A percentile compares a stretch with the other conserved stretches of the same genome.
These are phyloP conservation scores for Lepidostoma basale DNA, from an alignment of 1,140 invertebrate genomes.

Conservation along the genomic window DNA sequence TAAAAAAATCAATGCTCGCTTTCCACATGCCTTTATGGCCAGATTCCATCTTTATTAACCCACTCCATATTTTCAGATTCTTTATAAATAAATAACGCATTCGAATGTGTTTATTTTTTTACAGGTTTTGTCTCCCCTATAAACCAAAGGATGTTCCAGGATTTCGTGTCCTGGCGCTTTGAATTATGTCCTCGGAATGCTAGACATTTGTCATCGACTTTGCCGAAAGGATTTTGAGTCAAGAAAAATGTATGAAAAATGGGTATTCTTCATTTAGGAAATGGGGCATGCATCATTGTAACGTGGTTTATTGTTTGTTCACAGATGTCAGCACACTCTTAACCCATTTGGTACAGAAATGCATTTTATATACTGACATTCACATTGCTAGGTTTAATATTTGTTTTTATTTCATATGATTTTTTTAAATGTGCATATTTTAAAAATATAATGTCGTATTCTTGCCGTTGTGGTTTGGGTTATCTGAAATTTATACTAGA, in stretches of 20 bases:
- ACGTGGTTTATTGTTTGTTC: slow-evolving; percentile 25
- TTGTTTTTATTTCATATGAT: too few species aligned
- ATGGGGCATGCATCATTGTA: slow-evolving; percentile 33
- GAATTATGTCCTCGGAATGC: slow-evolving; percentile 18
- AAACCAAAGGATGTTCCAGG: slow-evolving; percentile 1
- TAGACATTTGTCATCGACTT: slow-evolving; percentile 26
- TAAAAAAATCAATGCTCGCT: too few species aligned
- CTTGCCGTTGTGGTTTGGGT: too few species aligned
- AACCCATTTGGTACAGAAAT: too few species aligned
- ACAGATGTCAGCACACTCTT: slow-evolving; percentile 25
- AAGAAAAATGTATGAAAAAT: slow-evolving; percentile 33
- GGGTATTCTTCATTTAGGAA: slow-evolving; percentile 26
- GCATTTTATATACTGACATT: too few species aligned
- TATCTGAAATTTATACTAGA: too few species aligned
- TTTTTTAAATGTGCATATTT: too few species aligned
- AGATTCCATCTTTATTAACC: slow-evolving; percentile 7
- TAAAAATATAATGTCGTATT: too few species aligned
- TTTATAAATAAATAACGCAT: background rate
- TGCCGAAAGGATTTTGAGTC: background rate
- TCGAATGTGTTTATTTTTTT: slow-evolving; percentile 8
- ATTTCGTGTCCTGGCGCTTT: background rate
- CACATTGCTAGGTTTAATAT: too few species aligned
- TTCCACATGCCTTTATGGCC: background rate
- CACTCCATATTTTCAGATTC: background rate
- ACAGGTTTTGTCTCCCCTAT: background rate